These are phyloP conservation scores for Tiliqua scincoides DNA, from an alignment of 2,113 vertebrate species.

Conservation along the genomic window DNA sequence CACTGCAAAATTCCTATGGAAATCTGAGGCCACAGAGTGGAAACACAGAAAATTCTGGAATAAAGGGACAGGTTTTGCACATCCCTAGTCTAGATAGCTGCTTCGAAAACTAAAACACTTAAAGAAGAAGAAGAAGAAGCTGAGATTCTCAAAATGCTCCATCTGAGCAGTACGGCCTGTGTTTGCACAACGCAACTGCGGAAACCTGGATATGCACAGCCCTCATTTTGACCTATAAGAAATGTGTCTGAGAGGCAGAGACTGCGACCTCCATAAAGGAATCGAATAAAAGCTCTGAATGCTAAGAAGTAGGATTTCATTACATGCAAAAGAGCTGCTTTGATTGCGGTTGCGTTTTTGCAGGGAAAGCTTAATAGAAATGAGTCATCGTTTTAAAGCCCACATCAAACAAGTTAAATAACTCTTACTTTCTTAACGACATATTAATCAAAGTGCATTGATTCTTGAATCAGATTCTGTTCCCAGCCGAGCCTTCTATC, in stretches of 20 bases:
- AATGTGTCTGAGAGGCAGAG: neutral
- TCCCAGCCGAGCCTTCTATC: constrained; percentile 61
- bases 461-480: constrained; percentile 59
- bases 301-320: constrained; percentile 11
- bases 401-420: constrained; percentile 70
- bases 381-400: constrained; percentile 49
- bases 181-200: neutral
- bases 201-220: neutral
- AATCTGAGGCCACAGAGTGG: neutral
- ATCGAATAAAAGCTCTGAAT: neutral
- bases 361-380: constrained; percentile 45
- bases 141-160: neutral
- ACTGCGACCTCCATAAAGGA: neutral
- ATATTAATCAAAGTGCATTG: constrained; percentile 69
- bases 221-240: neutral
- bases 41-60: neutral
- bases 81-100: too few relatives aligned
- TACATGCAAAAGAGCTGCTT: neutral
- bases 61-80: too few relatives aligned
- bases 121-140: neutral
- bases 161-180: neutral
- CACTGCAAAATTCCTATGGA: too few relatives aligned
- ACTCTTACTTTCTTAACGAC: constrained; percentile 71
- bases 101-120: neutral
- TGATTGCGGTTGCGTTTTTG: neutral